A percentile compares a stretch with the other conserved stretches of the same genome.
phyloP scores from a whole-genome alignment of 2,888 invertebrate genomes.

The Drosophila algonquin region DNA sequence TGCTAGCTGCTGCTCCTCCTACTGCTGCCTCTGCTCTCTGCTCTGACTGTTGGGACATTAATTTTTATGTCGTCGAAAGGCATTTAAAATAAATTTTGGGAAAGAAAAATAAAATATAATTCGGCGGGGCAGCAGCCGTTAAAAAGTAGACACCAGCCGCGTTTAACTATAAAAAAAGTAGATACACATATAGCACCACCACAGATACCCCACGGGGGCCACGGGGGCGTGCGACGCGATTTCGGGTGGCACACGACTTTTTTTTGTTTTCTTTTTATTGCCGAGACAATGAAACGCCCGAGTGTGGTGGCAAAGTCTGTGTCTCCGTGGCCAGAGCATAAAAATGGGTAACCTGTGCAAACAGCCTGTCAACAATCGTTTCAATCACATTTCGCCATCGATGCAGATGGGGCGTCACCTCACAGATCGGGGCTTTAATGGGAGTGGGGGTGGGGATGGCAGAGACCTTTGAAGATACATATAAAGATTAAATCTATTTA shows the following conservation, averaged over 20 bases:
- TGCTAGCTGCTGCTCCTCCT: neutral
- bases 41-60: slow-evolving; percentile 34
- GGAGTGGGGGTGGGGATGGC: too few species aligned
- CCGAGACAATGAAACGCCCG: slow-evolving; percentile 26
- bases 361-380: slow-evolving; percentile 22
- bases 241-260: slow-evolving; percentile 6
- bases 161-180: slow-evolving; percentile 38
- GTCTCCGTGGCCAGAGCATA: slow-evolving; percentile 12
- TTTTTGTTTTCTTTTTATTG: slow-evolving; percentile 16
- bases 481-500: too few species aligned
- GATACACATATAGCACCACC: slow-evolving; percentile 10
- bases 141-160: slow-evolving; percentile 46
- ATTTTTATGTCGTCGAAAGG: slow-evolving; percentile 41
- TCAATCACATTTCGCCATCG: slow-evolving; percentile 22
- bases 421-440: neutral
- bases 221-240: too few species aligned
- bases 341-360: slow-evolving; percentile 34
- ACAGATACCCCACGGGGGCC: too few species aligned
- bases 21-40: neutral
- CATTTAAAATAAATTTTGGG: slow-evolving; percentile 44
- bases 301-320: slow-evolving; percentile 30
- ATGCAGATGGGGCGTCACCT: slow-evolving; percentile 22
- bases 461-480: too few species aligned
- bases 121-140: slow-evolving; percentile 27
- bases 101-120: slow-evolving; percentile 41